Evolutionary conservation across 2,888 invertebrate species (phyloP).

Genomic region (Agriopis leucophaearia): DNA sequence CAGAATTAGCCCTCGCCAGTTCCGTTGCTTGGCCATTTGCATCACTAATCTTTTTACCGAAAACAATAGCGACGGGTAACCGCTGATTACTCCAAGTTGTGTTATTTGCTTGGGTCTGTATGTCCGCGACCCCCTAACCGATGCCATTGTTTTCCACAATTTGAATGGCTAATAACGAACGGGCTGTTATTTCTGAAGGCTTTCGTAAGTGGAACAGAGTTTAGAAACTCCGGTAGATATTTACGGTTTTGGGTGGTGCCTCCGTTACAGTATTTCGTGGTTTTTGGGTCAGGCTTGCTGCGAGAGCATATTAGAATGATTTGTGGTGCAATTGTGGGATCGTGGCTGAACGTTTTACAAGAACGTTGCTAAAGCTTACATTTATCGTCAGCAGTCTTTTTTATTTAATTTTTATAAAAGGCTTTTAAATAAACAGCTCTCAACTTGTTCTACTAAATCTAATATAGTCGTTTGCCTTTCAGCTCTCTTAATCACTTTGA

Average conservation of each 20-base stretch:
- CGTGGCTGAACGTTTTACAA: slow-evolving; percentile 24
- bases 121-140: slow-evolving; percentile 72
- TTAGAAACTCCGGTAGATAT: slow-evolving; percentile 65
- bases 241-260: slow-evolving; percentile 62
- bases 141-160: slow-evolving; percentile 74
- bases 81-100: slow-evolving; percentile 63
- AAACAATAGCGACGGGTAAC: slow-evolving; percentile 65
- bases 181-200: slow-evolving; percentile 63
- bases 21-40: slow-evolving; percentile 50
- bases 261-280: slow-evolving; percentile 50
- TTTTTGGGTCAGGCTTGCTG: slow-evolving; percentile 51
- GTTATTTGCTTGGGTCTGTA: slow-evolving; percentile 73
- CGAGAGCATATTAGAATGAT: slow-evolving; percentile 39
- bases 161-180: slow-evolving; percentile 77
- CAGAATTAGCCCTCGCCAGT: slow-evolving; percentile 39
- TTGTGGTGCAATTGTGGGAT: slow-evolving; percentile 39
- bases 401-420: slow-evolving; percentile 5
- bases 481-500: slow-evolving; percentile 2
- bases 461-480: not conserved
- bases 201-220: slow-evolving; percentile 78
- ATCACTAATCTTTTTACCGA: slow-evolving; percentile 65
- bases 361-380: slow-evolving; percentile 17
- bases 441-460: not conserved
- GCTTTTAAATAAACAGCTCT: slow-evolving; percentile 1
- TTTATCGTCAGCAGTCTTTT: slow-evolving; percentile 15